Evolutionary conservation across 2,797 vertebrate species (phyloP).

Genomic region (Brotogeris chrysoptera): DNA sequence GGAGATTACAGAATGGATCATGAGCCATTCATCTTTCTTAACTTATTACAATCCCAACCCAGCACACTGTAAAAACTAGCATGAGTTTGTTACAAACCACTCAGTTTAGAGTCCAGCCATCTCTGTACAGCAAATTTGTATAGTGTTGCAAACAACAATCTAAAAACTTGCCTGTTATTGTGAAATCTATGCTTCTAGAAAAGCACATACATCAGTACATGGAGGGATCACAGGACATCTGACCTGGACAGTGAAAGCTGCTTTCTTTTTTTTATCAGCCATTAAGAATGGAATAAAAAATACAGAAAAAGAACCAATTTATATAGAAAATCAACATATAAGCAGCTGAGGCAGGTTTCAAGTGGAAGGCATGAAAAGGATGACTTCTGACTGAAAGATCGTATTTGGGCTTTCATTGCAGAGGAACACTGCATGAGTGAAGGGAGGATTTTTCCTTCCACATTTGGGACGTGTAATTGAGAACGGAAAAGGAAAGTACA

Average conservation of each 20-base stretch:
- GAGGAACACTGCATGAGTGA: not conserved
- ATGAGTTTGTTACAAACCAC: not conserved
- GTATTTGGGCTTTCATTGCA: not conserved
- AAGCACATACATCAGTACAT: not conserved
- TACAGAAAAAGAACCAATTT: not conserved
- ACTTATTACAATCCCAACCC: not conserved
- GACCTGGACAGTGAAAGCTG: not conserved
- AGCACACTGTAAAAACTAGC: not conserved
- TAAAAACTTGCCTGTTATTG: not conserved
- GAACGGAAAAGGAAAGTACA: not conserved
- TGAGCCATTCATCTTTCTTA: not conserved
- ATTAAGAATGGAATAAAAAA: not conserved
- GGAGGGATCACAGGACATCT: not conserved
- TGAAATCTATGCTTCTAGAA: not conserved
- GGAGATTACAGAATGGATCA: not conserved
- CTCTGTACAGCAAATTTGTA: not conserved
- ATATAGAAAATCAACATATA: not conserved
- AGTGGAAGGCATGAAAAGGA: not conserved
- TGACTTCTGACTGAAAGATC: not conserved
- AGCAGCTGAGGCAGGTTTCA: not conserved
- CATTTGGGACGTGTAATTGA: not conserved
- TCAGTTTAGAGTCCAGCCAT: not conserved
- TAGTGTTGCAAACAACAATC: not conserved
- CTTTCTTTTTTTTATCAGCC: not conserved
- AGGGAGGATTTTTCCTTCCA: not conserved